A percentile compares a stretch with the other conserved stretches of the same genome.
phyloP scores from a whole-genome alignment of 2,888 invertebrate genomes.

The Diogma glabrata region DNA sequence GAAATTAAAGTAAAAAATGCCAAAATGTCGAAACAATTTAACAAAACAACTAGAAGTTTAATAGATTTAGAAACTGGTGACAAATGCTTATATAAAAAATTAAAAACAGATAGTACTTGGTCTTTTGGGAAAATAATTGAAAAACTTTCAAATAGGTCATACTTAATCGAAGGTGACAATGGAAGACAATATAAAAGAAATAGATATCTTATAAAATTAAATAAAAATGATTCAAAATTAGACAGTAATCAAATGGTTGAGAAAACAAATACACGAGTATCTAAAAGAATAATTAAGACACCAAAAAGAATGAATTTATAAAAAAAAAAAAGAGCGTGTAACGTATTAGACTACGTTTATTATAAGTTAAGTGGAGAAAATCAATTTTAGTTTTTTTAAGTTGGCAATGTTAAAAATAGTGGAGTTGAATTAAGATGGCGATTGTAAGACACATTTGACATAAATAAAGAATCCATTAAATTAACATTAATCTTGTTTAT shows the following conservation, averaged over 20 bases:
- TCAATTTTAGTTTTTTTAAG: no score
- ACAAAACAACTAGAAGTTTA: background rate
- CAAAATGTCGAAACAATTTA: no score
- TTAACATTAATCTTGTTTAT: no score
- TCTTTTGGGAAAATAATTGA: background rate
- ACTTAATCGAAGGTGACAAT: background rate
- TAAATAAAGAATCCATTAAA: no score
- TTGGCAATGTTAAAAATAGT: no score
- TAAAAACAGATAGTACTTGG: background rate
- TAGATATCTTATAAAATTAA: background rate
- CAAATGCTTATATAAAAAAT: background rate
- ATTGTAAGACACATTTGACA: no score
- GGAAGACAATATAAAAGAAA: background rate
- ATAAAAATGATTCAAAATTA: background rate
- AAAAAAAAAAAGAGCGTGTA: no score
- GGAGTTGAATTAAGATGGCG: no score
- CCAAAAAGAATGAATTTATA: background rate
- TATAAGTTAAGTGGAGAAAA: no score
- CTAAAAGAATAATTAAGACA: background rate
- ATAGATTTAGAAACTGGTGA: background rate
- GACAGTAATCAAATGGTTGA: background rate
- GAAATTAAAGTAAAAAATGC: background rate
- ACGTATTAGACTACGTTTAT: no score
- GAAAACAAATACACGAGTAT: background rate
- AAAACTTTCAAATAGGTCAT: constrained; percentile 1